Conservation (phyloP, 2,113 vertebrate species). For the Athene cunicularia region DNA sequence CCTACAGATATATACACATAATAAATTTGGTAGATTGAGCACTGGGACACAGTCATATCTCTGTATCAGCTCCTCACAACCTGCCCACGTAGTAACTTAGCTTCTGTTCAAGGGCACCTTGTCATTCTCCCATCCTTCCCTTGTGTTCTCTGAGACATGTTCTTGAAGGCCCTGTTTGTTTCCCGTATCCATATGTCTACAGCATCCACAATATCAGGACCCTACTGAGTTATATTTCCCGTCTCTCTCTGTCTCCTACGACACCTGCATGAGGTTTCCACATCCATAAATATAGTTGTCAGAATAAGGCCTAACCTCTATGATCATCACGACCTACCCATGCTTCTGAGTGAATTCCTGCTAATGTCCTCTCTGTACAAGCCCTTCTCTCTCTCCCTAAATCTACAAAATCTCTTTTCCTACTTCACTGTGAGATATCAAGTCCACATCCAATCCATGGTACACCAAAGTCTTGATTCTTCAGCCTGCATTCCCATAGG, state of each 20-base stretch:
- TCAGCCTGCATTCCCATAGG: neutral
- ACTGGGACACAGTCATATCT: neutral
- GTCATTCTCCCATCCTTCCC: neutral
- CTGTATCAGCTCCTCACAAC: neutral
- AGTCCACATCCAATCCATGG: neutral
- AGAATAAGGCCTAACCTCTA: neutral
- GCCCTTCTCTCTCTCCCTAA: neutral
- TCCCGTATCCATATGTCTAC: neutral
- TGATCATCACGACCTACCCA: neutral
- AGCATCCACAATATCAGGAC: neutral
- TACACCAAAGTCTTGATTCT: neutral
- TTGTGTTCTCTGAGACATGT: neutral
- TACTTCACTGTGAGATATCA: neutral
- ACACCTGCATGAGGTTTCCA: neutral
- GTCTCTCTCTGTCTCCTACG: neutral
- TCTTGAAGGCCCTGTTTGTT: neutral
- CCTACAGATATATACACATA: neutral
- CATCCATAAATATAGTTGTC: neutral
- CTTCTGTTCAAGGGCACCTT: neutral
- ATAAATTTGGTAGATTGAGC: neutral
- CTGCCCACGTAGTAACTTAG: neutral
- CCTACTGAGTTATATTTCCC: neutral
- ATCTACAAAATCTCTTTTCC: neutral
- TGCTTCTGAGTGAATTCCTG: neutral
- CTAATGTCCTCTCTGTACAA: neutral